Evolutionary conservation across 2,797 vertebrate genomes (phyloP).

Genomic region (Ambastaia sidthimunki): DNA sequence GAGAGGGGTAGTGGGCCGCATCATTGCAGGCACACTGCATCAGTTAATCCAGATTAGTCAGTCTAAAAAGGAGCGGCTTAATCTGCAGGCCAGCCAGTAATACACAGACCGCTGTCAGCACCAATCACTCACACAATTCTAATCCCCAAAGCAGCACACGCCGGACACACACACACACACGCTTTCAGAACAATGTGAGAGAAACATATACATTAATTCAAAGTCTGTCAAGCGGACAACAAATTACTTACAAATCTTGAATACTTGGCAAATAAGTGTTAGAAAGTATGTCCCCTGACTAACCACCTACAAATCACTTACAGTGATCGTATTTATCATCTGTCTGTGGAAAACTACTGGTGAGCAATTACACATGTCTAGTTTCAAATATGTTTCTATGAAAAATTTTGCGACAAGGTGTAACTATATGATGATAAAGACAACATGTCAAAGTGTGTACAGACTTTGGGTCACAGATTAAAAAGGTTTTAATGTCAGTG

Average conservation of each 20-base stretch:
- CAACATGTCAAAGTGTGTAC: constrained; percentile 18
- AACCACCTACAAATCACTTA: background rate
- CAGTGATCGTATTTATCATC: background rate
- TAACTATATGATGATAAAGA: background rate
- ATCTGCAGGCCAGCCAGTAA: constrained; percentile 80
- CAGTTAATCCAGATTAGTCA: constrained; percentile 84
- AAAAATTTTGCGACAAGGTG: background rate
- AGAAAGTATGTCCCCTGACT: background rate
- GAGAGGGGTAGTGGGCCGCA: constrained; percentile 63
- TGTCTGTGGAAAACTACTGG: background rate
- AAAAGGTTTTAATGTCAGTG: constrained; percentile 33
- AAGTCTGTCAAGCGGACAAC: background rate
- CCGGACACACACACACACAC: constrained; percentile 45
- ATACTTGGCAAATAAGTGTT: background rate
- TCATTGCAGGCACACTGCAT: constrained; percentile 80
- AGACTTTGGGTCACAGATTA: constrained; percentile 35
- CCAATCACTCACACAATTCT: constrained; percentile 77
- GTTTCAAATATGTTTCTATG: background rate
- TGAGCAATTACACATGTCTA: background rate
- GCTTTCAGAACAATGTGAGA: constrained; percentile 19
- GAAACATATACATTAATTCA: constrained; percentile 1
- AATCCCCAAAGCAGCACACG: constrained; percentile 61
- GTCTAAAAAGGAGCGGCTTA: constrained; percentile 83
- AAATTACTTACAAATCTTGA: background rate
- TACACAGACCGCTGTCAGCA: constrained; percentile 81